Evolutionary conservation across 1,140 invertebrate species (phyloP), one percentile per base, ranked within the genome.

Genomic region (Rhynchophorus ferrugineus): DNA sequence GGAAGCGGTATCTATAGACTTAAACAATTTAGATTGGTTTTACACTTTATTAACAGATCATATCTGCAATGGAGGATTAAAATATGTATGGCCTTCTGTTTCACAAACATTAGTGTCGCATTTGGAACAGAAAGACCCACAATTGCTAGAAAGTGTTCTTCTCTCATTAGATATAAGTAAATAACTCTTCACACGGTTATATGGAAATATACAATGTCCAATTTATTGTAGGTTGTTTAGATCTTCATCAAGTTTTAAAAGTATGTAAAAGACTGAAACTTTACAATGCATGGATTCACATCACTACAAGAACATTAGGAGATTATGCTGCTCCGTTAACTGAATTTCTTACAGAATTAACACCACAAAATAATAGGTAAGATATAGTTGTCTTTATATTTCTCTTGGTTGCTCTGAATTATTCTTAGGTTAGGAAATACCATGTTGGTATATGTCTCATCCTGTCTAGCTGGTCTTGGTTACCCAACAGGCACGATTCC

Each of bases 391-490:
- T n/a, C n/a, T 29, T 6, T 11, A 29, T 29, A 29, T 29, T 29
- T 29, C n/a, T n/a, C n/a, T n/a, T n/a, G n/a, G n/a, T n/a, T n/a
- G 5, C 24, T 29, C 24, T 29, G 24, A 29, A 11, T 29, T 29
- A 29, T 29, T 29, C 24, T 43, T 20, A 51, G 55, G 44, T 69
- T 91, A 16, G 95, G 95, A 13, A 95, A 95, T 62, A 91, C 92
- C 60, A 73, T 98, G 46, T 71, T 99, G 44, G 86, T 98, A 8
- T 97, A 95, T 66, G 78, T 87, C 34, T 94, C 91, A 46, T 95
- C 93, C 64, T 97, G 94, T 67, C 75, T 99, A 57, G 87, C 89
- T 16, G 95, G 95, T 1, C 76, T 91, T 49, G 85, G 85, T 1
- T 97, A 94, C 75, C 94, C 90, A 2, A 81, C 81, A 34, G 91